Base-by-base conservation (phyloP, 2,888 invertebrate species). In the Megalurothrips usitatus region DNA sequence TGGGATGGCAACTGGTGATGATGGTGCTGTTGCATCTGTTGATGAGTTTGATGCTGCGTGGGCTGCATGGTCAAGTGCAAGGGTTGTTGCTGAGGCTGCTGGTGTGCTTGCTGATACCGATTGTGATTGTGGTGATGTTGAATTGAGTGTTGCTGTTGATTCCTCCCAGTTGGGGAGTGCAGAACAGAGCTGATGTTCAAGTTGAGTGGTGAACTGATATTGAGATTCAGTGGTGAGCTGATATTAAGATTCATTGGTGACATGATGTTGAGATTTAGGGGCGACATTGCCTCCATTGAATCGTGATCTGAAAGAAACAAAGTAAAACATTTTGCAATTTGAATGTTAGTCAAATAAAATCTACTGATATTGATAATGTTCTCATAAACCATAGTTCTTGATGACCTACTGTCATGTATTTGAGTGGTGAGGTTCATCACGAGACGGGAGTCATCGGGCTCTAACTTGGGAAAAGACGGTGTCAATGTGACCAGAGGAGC, bases 111-210 rank as follows among this genome's bases (percentile, higher is more conserved):
- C 34, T 79, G 81, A 4, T 48, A 48, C 52, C 28, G 79, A n/a
- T 48, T 49, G n/a, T n/a, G 81, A 14, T 11, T 49, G n/a, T 81
- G 81, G 26, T 82, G 82, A 14, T 82, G 82, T 43, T 82, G 82
- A 12, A 75, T 12, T 23, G 68, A 75, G 9, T 75, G 68, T 26
- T 23, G 26, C 23, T 75, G 68, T 26, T 75, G 68, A 12, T 26
- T 75, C 68, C 68, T 75, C 12, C 68, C 68, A 9, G 68, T 75
- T 26, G 68, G 68, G 12, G 68, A 75, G 26, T 75, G 68, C 11
- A 75, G 68, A 23, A 75, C 68, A 75, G 68, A 75, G 68, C 68
- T 75, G 0, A 75, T 75, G 23, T 75, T 75, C 23, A 75, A 26
- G 26, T 75, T 75, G n/a, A 75, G 26, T 9, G 68, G 68, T 26